Evolutionary conservation across 2,113 vertebrate genomes (phyloP).

Genomic region (Cathartes aura): DNA sequence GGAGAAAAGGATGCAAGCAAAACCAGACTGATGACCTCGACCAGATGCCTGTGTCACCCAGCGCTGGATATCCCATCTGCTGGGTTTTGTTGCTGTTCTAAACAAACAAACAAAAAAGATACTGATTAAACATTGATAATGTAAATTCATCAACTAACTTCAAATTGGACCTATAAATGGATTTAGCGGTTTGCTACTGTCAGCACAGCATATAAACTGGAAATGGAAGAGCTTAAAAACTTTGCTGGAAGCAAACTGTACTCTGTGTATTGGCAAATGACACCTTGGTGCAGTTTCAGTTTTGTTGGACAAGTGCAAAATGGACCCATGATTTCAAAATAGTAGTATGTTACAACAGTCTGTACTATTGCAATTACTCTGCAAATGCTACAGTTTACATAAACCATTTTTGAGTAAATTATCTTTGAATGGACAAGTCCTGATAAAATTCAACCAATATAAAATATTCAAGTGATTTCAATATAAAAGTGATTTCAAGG

Average conservation of each 20-base stretch:
- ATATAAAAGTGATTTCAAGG: background rate
- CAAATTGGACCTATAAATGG: background rate
- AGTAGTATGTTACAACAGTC: background rate
- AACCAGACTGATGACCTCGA: background rate
- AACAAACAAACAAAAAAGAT: background rate
- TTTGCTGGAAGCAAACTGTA: background rate
- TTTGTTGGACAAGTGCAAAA: background rate
- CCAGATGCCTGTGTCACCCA: background rate
- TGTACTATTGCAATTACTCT: background rate
- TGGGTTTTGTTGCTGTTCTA: background rate
- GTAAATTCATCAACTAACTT: background rate
- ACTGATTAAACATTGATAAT: background rate
- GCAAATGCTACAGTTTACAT: background rate
- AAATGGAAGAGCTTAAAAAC: background rate
- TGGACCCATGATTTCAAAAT: background rate
- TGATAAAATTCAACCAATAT: background rate
- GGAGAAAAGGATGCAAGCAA: background rate
- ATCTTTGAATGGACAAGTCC: background rate
- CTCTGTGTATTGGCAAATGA: background rate
- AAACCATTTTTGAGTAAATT: background rate
- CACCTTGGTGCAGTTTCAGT: background rate
- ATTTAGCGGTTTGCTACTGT: background rate
- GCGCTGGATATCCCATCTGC: background rate
- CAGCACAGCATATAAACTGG: background rate
- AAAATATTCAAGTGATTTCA: background rate